These are phyloP conservation scores for Phylloscopus trochilus DNA, from an alignment of 2,113 vertebrate species.

Conservation along the genomic window DNA sequence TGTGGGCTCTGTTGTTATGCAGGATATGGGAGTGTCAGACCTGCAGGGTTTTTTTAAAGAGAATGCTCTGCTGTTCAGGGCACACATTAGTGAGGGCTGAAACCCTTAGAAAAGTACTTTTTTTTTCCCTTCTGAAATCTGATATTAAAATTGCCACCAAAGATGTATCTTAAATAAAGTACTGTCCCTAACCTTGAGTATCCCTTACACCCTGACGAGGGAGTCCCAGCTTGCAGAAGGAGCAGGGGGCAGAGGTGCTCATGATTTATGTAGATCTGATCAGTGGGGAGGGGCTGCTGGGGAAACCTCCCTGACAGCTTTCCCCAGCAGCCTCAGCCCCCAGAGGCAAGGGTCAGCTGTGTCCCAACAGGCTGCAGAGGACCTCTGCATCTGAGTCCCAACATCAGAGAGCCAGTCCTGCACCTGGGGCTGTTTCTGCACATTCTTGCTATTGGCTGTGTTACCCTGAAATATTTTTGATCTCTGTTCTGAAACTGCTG, in stretches of 20 bases:
- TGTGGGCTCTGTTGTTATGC: neutral
- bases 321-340: neutral
- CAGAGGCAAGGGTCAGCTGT: neutral
- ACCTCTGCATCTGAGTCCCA: neutral
- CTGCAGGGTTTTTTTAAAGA: neutral
- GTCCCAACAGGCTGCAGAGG: neutral
- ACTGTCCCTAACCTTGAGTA: neutral
- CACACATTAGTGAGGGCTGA: neutral
- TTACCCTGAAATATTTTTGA: neutral
- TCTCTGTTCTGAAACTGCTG: neutral
- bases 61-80: neutral
- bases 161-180: neutral
- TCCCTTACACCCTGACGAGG: neutral
- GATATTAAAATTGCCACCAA: neutral
- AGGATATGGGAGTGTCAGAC: neutral
- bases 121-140: neutral
- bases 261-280: neutral
- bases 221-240: neutral
- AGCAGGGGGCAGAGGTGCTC: fast-evolving
- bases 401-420: fast-evolving
- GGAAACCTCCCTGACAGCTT: neutral
- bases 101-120: neutral
- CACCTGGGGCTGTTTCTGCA: neutral
- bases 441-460: fast-evolving
- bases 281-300: no score